Conservation (phyloP, 2,113 vertebrate genomes). For the Rhynchomys soricoides region DNA sequence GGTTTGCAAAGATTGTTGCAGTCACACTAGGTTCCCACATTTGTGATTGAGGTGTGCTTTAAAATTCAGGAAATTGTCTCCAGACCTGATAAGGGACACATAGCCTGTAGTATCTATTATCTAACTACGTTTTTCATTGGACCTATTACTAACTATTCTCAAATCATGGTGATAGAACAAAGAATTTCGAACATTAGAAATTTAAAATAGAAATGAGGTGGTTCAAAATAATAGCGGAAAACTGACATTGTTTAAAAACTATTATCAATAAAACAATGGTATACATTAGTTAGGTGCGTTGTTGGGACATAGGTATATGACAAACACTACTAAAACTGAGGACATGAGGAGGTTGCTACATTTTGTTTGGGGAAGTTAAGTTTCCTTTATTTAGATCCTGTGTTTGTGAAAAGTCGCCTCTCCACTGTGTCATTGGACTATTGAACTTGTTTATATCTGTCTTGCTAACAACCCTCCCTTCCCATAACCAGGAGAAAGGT, state of each 20-base stretch:
- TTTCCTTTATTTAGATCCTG: background rate
- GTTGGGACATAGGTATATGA: too few relatives aligned
- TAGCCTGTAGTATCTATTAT: background rate
- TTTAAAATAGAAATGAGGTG: background rate
- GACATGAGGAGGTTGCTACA: background rate
- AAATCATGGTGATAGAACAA: conserved; percentile 20
- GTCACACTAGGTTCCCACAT: background rate
- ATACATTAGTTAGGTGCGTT: background rate
- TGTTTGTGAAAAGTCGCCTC: background rate
- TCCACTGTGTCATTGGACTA: too few relatives aligned
- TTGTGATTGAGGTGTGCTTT: background rate
- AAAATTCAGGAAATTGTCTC: background rate
- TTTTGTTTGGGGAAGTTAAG: background rate
- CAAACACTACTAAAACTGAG: background rate
- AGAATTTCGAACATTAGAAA: background rate
- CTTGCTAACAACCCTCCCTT: fast-evolving
- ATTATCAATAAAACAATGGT: background rate
- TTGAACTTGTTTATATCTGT: background rate
- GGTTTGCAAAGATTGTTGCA: background rate
- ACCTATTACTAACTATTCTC: background rate
- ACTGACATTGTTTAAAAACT: background rate
- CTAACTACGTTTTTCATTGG: background rate
- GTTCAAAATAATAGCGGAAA: background rate
- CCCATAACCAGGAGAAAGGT: background rate
- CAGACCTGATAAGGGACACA: background rate